Percentiles rank a stretch among this genome's conserved stretches.
phyloP scores from a whole-genome alignment of 2,113 vertebrate species.

The Corythornis vintsioides region DNA sequence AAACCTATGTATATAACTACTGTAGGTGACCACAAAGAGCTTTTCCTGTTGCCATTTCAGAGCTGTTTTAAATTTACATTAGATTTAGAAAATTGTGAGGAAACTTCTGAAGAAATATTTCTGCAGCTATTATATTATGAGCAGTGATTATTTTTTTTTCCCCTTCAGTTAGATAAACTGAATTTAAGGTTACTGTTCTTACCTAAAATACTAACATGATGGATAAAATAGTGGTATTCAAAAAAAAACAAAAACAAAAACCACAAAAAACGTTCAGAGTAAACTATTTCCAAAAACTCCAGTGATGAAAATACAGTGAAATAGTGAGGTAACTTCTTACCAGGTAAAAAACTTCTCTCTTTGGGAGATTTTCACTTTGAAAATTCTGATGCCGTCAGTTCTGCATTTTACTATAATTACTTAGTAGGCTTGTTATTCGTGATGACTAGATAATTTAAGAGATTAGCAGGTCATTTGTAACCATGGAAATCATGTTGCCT shows the following conservation, averaged over 20 bases:
- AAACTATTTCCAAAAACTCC: background rate
- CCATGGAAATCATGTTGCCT: constrained; percentile 72
- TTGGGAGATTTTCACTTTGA: background rate
- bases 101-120: background rate
- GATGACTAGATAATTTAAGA: constrained; percentile 71
- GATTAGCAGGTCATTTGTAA: constrained; percentile 75
- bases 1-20: background rate
- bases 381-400: background rate
- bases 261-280: background rate
- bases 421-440: constrained; percentile 56
- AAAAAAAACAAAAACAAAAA: background rate
- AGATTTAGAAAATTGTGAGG: background rate
- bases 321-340: background rate
- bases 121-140: background rate
- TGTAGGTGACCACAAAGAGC: background rate
- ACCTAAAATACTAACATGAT: background rate
- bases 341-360: background rate
- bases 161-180: background rate
- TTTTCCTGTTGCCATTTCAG: background rate
- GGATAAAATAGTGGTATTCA: background rate
- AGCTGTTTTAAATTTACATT: background rate
- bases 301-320: background rate
- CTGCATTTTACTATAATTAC: constrained; percentile 52
- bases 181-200: background rate
- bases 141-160: background rate